A percentile compares a stretch with the other conserved stretches of the same genome.
These are phyloP conservation scores for Enteromius radiatus DNA, from an alignment of 2,797 vertebrate species.

Conservation along the genomic window DNA sequence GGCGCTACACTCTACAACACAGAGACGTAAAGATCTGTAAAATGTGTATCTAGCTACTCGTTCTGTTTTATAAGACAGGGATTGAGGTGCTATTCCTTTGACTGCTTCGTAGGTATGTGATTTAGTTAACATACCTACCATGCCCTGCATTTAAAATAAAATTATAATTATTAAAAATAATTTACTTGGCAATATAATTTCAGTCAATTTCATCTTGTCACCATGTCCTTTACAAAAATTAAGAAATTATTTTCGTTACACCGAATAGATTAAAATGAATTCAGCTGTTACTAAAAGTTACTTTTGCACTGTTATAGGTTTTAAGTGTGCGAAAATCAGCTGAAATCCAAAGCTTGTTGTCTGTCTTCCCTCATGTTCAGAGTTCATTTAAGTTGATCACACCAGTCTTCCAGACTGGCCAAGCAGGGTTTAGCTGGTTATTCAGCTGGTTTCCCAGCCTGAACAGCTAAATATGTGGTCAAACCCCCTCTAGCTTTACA, in stretches of 20 bases:
- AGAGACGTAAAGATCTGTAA: conserved; percentile 89
- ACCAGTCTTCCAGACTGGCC: not conserved
- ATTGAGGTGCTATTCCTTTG: conserved; percentile 84
- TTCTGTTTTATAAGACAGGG: conserved; percentile 86
- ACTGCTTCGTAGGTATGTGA: conserved; percentile 77
- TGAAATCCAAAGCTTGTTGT: not conserved
- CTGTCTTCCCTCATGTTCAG: not conserved
- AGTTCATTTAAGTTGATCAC: not conserved
- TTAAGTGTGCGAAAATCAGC: not conserved
- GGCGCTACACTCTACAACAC: conserved; percentile 79
- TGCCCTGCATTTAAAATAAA: conserved; percentile 74
- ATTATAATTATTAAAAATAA: not conserved
- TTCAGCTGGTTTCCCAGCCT: not conserved
- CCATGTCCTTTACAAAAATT: not conserved
- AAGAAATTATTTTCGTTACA: not conserved
- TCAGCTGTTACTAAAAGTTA: not conserved
- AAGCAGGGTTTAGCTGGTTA: not conserved
- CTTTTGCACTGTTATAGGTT: not conserved
- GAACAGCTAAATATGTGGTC: too few relatives aligned
- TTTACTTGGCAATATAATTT: not conserved
- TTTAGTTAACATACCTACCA: conserved; percentile 84
- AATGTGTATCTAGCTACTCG: conserved; percentile 89
- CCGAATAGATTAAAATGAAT: not conserved
- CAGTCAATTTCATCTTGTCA: not conserved
- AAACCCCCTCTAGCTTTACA: too few relatives aligned